Conservation (phyloP, 2,113 vertebrate genomes). For the Dasypus novemcinctus region DNA sequence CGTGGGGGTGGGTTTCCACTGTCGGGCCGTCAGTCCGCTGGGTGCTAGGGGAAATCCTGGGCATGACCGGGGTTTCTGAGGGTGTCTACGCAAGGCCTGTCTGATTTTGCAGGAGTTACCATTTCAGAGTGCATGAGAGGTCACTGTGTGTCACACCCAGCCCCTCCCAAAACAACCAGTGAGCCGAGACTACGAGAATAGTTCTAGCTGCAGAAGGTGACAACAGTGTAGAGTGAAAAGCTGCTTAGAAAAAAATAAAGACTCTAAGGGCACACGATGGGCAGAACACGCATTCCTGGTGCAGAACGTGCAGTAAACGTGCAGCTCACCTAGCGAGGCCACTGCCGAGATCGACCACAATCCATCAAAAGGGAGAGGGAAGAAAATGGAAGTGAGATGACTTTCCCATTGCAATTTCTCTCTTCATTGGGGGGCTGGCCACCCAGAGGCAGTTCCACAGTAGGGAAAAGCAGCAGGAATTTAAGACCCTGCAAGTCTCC, state of each 20-base stretch:
- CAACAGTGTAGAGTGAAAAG: conserved; percentile 86
- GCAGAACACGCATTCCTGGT: conserved; percentile 87
- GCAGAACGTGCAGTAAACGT: conserved; percentile 89
- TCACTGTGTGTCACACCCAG: conserved; percentile 72
- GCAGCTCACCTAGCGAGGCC: conserved; percentile 87
- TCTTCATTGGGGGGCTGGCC: conserved; percentile 24
- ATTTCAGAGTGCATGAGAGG: conserved; percentile 65
- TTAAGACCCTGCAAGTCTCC: background rate
- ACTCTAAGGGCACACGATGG: conserved; percentile 83
- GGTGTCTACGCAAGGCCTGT: background rate
- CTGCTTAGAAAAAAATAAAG: conserved; percentile 76
- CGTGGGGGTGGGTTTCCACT: background rate
- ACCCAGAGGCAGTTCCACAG: conserved; percentile 46
- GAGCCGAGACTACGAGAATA: conserved; percentile 78
- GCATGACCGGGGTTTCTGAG: background rate
- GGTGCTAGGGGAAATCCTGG: background rate
- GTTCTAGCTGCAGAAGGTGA: conserved; percentile 84
- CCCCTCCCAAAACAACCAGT: conserved; percentile 70
- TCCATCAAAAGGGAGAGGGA: conserved; percentile 83
- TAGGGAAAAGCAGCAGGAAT: background rate
- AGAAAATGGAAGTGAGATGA: conserved; percentile 84
- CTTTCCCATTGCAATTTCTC: conserved; percentile 62
- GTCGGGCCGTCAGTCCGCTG: background rate
- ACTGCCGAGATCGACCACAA: conserved; percentile 84
- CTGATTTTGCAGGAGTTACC: conserved; percentile 16